Percentiles rank a stretch among this genome's conserved stretches.
Evolutionary conservation across 2,888 invertebrate genomes (phyloP).

Genomic region (Incurvaria masculella): DNA sequence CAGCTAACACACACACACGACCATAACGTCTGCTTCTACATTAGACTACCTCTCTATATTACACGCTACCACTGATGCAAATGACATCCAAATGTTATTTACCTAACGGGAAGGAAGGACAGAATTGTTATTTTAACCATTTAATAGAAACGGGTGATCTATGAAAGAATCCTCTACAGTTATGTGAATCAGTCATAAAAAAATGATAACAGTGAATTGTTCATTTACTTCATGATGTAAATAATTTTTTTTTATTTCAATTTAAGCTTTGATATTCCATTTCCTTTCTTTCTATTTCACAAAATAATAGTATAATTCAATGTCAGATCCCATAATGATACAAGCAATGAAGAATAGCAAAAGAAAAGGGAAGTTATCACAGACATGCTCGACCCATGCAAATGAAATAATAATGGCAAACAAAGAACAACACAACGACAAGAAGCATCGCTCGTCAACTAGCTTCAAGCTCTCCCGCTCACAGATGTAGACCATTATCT

Average conservation of each 20-base stretch:
- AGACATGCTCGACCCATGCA: slow-evolving; percentile 52
- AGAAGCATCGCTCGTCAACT: slow-evolving; percentile 32
- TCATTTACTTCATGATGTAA: no score
- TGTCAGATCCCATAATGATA: neutral
- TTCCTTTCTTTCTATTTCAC: no score
- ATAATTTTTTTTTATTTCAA: no score
- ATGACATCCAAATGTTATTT: neutral
- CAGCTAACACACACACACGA: neutral
- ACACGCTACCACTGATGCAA: neutral
- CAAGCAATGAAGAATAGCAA: neutral
- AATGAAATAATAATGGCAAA: slow-evolving; percentile 49
- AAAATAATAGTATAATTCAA: no score
- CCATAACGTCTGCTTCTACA: neutral
- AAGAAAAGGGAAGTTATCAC: slow-evolving; percentile 21
- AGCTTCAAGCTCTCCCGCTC: neutral
- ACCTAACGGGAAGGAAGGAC: neutral
- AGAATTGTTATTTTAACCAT: no score
- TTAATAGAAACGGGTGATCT: no score
- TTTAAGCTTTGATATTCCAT: no score
- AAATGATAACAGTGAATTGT: no score
- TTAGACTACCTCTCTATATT: neutral
- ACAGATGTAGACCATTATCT: neutral
- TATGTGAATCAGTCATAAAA: no score
- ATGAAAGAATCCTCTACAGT: no score
- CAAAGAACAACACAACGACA: slow-evolving; percentile 46